phyloP scores from a whole-genome alignment of 2,797 vertebrate species.

The Acanthurus leucopareius region DNA sequence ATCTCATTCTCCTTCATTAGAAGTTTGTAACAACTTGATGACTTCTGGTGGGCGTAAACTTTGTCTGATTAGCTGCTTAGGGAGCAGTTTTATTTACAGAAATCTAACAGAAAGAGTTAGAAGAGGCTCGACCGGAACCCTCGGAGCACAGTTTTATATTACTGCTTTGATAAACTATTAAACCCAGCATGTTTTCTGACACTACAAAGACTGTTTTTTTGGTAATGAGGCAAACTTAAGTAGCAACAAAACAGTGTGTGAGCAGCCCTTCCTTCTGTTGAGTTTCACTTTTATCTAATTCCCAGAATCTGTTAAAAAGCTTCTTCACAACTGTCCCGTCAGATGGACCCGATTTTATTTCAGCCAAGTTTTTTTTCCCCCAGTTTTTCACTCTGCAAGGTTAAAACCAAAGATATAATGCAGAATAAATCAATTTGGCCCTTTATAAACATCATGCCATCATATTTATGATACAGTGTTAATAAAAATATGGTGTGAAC shows the following conservation, averaged over 20 bases:
- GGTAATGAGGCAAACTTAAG: conserved; percentile 20
- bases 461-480: not conserved
- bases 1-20: conserved; percentile 3
- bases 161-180: conserved; percentile 45
- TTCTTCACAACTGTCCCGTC: not conserved
- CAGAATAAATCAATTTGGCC: not conserved
- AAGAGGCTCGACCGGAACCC: not conserved
- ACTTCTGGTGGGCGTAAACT: conserved; percentile 2
- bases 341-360: not conserved
- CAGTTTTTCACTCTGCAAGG: not conserved
- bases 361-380: not conserved
- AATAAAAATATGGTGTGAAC: no score
- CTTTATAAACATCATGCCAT: not conserved
- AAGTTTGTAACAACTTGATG: conserved; percentile 2
- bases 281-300: conserved; percentile 27
- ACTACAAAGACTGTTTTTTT: conserved; percentile 10
- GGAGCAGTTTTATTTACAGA: conserved; percentile 1
- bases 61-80: conserved; percentile 27
- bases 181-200: conserved; percentile 20
- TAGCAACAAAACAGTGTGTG: conserved; percentile 18
- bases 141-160: not conserved
- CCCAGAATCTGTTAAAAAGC: not conserved
- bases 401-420: not conserved
- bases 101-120: conserved; percentile 20
- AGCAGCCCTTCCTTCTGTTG: conserved; percentile 1